Evolutionary conservation across 37 sponge, comb jelly and placozoan genomes (phyloP).

Genomic region (Amphimedon queenslandica): DNA sequence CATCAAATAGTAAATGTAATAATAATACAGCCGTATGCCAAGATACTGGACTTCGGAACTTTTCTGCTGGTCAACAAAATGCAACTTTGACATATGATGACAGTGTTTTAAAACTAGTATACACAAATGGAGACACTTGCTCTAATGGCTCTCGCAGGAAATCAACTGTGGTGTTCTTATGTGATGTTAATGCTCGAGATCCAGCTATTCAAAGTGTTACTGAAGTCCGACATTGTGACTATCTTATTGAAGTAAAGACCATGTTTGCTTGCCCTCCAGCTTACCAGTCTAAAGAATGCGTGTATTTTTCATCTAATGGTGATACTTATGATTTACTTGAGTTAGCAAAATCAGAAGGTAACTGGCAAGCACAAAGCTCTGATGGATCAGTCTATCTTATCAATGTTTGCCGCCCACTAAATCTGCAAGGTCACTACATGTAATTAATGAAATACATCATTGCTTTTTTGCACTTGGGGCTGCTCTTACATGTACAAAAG

Average conservation of each 20-base stretch:
- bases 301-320: background rate
- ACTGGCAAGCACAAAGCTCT: constrained; percentile 42
- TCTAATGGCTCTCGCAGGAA: background rate
- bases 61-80: constrained; percentile 29
- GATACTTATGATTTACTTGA: constrained; percentile 37
- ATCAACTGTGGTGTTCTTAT: constrained; percentile 45
- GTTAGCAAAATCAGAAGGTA: constrained; percentile 20
- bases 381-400: constrained; percentile 40
- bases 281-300: constrained; percentile 41
- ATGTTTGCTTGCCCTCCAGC: constrained; percentile 62
- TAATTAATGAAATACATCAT: background rate
- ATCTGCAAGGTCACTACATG: constrained; percentile 42
- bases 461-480: background rate
- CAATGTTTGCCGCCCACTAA: constrained; percentile 67
- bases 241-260: constrained; percentile 40
- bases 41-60: background rate
- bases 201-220: constrained; percentile 20
- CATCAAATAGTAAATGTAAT: background rate
- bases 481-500: background rate
- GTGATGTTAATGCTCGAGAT: constrained; percentile 33
- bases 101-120: constrained; percentile 37
- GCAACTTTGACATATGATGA: constrained; percentile 38
- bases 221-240: constrained; percentile 51
- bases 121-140: constrained; percentile 30
- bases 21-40: constrained; percentile 43